Conservation (phyloP, 2,888 invertebrate species). For the Anaspis maculata region DNA sequence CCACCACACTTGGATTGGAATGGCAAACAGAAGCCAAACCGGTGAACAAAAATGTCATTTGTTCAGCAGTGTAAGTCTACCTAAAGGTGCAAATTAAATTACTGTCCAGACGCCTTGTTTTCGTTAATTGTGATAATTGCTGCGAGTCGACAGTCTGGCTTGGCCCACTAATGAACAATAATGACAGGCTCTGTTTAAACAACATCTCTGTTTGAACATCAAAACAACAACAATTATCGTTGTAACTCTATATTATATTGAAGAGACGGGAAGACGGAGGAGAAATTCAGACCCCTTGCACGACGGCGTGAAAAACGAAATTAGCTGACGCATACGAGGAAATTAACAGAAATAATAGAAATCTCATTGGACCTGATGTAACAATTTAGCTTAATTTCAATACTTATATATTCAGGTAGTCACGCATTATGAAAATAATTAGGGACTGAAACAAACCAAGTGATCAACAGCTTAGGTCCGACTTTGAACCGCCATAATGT, state of each 20-base stretch:
- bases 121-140: slow-evolving; percentile 24
- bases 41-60: slow-evolving; percentile 21
- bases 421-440: too few species aligned
- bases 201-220: slow-evolving; percentile 6
- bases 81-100: slow-evolving; percentile 23
- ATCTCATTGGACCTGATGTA: too few species aligned
- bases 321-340: too few species aligned
- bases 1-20: slow-evolving; percentile 5
- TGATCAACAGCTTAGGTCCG: too few species aligned
- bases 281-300: too few species aligned
- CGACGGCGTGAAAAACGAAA: too few species aligned
- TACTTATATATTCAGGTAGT: too few species aligned
- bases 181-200: slow-evolving; percentile 16
- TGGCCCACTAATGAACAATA: slow-evolving; percentile 22
- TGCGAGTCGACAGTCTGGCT: slow-evolving; percentile 15
- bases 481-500: too few species aligned
- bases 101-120: slow-evolving; percentile 23
- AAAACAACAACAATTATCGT: slow-evolving; percentile 1
- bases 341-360: too few species aligned
- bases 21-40: slow-evolving; percentile 9
- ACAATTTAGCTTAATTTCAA: too few species aligned
- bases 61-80: slow-evolving; percentile 19
- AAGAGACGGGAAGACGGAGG: not conserved
- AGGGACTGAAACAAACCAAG: too few species aligned
- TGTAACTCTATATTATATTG: slow-evolving; percentile 20